Evolutionary conservation across 2,797 vertebrate genomes (phyloP).

Genomic region (Mormyrus hasselquistii): DNA sequence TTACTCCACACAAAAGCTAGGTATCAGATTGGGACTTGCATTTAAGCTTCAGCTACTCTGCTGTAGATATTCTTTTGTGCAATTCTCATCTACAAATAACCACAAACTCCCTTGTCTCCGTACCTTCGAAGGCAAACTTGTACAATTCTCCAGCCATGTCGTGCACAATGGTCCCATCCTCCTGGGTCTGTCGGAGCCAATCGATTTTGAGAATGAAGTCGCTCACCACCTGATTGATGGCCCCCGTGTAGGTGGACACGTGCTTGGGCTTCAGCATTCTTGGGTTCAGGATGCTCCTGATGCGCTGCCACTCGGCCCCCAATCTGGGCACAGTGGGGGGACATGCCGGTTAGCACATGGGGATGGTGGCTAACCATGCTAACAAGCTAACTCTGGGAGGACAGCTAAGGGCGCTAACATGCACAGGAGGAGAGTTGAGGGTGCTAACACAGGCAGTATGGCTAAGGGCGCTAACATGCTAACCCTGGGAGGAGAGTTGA

Average conservation of each 20-base stretch:
- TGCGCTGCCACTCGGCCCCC: constrained; percentile 61
- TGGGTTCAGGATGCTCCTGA: constrained; percentile 68
- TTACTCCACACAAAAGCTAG: neutral
- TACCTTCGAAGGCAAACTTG: constrained; percentile 75
- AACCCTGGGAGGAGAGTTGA: neutral
- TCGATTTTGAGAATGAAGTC: constrained; percentile 62
- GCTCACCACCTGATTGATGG: constrained; percentile 62
- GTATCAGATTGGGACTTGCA: neutral
- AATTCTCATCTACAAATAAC: neutral
- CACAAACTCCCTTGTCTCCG: neutral
- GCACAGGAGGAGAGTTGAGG: too few species aligned
- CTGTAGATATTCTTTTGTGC: neutral
- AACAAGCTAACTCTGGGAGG: neutral
- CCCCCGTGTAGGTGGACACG: constrained; percentile 54
- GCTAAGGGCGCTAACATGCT: neutral
- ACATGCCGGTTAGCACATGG: neutral
- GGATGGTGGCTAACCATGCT: neutral
- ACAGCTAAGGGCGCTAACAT: neutral
- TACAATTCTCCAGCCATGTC: constrained; percentile 66
- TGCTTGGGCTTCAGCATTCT: constrained; percentile 70
- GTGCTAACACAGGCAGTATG: neutral
- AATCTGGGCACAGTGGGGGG: constrained; percentile 44
- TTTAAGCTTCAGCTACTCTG: neutral
- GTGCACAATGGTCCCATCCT: constrained; percentile 51
- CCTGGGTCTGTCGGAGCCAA: constrained; percentile 47